Conservation (phyloP, 2,797 vertebrate species). For the Euthynnus affinis region DNA sequence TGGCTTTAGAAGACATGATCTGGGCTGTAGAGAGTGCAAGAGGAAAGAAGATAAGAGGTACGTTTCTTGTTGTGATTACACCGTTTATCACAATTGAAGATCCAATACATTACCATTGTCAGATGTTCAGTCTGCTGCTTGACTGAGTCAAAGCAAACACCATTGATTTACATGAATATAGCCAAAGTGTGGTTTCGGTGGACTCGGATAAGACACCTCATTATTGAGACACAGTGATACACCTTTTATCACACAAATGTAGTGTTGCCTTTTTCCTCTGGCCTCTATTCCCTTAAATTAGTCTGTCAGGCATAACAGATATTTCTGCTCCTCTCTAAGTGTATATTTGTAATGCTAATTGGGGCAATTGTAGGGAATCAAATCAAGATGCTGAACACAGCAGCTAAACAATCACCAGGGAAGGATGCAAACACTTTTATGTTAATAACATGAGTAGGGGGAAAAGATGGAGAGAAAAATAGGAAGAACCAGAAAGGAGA, state of each 20-base stretch:
- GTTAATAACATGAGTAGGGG: constrained; percentile 63
- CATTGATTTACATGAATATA: constrained; percentile 43
- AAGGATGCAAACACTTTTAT: constrained; percentile 75
- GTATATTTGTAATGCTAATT: constrained; percentile 83
- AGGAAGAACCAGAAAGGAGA: constrained; percentile 30
- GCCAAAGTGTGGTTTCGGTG: constrained; percentile 33
- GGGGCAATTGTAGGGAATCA: constrained; percentile 75
- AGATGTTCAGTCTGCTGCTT: constrained; percentile 11
- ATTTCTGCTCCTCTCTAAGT: constrained; percentile 70
- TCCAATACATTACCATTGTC: constrained; percentile 34
- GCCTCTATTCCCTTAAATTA: constrained; percentile 62
- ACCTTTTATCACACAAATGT: constrained; percentile 56
- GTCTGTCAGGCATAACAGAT: constrained; percentile 68
- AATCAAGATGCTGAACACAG: constrained; percentile 80
- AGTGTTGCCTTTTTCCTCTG: constrained; percentile 39
- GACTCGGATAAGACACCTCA: constrained; percentile 33
- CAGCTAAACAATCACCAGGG: constrained; percentile 80
- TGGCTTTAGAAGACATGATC: constrained; percentile 76
- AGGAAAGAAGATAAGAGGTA: constrained; percentile 56
- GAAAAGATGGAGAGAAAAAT: constrained; percentile 19
- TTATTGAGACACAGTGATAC: constrained; percentile 41
- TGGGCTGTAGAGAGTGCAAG: constrained; percentile 43
- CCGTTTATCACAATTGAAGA: constrained; percentile 50
- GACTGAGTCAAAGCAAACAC: constrained; percentile 36
- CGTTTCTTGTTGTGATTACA: constrained; percentile 59